These are phyloP conservation scores for Hydrozoanthus gracilis DNA, from an alignment of 92 coral and sea anemone genomes.

Conservation along the genomic window DNA sequence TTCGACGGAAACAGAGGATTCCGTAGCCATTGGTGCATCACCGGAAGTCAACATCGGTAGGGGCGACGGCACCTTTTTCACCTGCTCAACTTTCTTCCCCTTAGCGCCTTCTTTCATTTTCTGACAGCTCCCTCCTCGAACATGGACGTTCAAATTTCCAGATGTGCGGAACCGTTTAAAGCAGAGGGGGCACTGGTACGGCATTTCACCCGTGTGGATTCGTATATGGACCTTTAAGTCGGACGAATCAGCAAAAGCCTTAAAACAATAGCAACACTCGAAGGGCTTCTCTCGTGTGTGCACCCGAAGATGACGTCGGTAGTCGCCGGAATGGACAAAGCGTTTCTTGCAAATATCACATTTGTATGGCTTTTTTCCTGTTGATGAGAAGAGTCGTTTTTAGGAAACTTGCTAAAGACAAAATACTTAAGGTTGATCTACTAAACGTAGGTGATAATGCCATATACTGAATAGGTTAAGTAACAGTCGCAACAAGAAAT, in stretches of 20 bases:
- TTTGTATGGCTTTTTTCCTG: slow-evolving; percentile 45
- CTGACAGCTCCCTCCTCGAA: slow-evolving; percentile 45
- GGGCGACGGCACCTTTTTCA: neutral
- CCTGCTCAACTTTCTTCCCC: neutral
- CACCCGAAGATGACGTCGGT: slow-evolving; percentile 35
- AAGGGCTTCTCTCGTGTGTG: slow-evolving; percentile 43
- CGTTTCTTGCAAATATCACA: slow-evolving; percentile 45
- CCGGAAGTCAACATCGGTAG: neutral
- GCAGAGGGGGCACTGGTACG: slow-evolving; percentile 46
- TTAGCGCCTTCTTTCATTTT: slow-evolving; percentile 23
- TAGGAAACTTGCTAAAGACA: neutral
- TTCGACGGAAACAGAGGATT: neutral
- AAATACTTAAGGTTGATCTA: too few relatives aligned
- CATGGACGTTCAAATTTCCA: slow-evolving; percentile 42
- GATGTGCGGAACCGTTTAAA: slow-evolving; percentile 45
- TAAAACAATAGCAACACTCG: slow-evolving; percentile 47
- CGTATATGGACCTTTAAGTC: slow-evolving; percentile 45
- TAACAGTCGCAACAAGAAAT: too few relatives aligned
- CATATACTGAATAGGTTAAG: too few relatives aligned
- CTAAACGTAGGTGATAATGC: too few relatives aligned
- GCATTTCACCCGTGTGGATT: slow-evolving; percentile 49
- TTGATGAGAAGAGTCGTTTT: neutral
- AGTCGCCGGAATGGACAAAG: slow-evolving; percentile 44
- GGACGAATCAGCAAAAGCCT: slow-evolving; percentile 46
- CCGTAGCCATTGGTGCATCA: slow-evolving; percentile 1